Percentiles rank a stretch among this genome's conserved stretches.
Conservation (phyloP, 2,113 vertebrate species). For the Campylomormyrus tamandua region DNA sequence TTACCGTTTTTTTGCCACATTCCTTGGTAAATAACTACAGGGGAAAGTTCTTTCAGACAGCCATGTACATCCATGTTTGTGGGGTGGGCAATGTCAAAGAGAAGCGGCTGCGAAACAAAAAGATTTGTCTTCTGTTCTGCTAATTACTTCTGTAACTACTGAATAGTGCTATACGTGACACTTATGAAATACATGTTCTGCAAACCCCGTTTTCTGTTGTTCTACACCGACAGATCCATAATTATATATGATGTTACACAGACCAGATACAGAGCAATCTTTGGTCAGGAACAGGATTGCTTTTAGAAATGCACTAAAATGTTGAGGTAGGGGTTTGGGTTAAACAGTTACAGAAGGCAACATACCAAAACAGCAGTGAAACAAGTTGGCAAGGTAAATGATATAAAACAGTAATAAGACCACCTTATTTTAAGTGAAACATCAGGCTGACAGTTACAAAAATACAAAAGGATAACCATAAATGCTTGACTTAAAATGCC, state of each 20-base stretch:
- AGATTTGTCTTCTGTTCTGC: background rate
- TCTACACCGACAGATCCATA: background rate
- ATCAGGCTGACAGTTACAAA: background rate
- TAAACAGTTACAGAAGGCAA: background rate
- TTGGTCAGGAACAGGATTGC: conserved; percentile 20
- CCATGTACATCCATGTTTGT: background rate
- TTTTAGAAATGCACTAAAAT: conserved; percentile 2
- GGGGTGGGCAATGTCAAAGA: background rate
- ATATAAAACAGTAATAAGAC: background rate
- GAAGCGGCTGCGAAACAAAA: background rate
- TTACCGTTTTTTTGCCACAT: background rate
- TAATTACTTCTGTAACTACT: background rate
- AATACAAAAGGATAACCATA: conserved; percentile 19
- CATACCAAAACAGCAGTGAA: background rate
- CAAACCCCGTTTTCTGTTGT: background rate
- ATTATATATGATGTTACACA: conserved; percentile 9
- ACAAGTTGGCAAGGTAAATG: background rate
- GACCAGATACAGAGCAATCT: conserved; percentile 16
- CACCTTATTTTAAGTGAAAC: background rate
- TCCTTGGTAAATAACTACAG: background rate
- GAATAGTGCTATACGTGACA: background rate
- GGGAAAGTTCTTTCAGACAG: background rate
- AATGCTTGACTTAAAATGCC: conserved; percentile 5
- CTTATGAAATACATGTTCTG: background rate
- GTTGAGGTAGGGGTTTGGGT: background rate